Conservation (phyloP, 1,140 invertebrate species). For the Leptoteleia sp. region DNA sequence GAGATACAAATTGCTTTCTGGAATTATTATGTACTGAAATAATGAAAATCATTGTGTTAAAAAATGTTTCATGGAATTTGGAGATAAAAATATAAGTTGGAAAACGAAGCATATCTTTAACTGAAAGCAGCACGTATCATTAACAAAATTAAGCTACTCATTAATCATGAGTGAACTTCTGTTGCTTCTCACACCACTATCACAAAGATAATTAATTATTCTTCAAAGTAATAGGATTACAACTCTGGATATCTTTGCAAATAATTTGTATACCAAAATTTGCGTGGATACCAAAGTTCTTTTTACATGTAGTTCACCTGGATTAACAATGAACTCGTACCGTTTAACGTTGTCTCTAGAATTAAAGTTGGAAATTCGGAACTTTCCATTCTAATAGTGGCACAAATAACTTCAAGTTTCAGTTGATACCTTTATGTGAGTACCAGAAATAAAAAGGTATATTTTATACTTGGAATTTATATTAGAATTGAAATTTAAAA, state of each 20-base stretch:
- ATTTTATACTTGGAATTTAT: too few relatives aligned
- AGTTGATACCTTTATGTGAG: too few relatives aligned
- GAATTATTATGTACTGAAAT: not conserved
- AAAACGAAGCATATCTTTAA: too few relatives aligned
- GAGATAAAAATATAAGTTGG: too few relatives aligned
- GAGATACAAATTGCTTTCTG: not conserved
- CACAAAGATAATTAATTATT: constrained; percentile 7
- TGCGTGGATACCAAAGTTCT: not conserved
- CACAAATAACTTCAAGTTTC: not conserved
- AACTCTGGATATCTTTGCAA: not conserved
- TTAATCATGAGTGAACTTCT: constrained; percentile 6
- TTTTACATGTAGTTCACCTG: not conserved
- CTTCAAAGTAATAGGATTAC: not conserved
- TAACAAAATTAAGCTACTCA: not conserved
- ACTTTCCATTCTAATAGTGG: too few relatives aligned
- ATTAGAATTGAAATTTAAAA: too few relatives aligned
- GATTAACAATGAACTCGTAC: constrained; percentile 1
- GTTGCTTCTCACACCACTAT: constrained; percentile 6
- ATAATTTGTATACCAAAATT: constrained; percentile 1
- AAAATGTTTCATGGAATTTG: not conserved
- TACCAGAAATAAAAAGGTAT: too few relatives aligned
- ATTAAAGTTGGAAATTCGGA: not conserved
- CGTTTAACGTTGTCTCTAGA: not conserved
- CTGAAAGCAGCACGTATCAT: not conserved
- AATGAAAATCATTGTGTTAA: not conserved